Conservation (phyloP, 2,113 vertebrate species). For the Falcunculus frontatus region DNA sequence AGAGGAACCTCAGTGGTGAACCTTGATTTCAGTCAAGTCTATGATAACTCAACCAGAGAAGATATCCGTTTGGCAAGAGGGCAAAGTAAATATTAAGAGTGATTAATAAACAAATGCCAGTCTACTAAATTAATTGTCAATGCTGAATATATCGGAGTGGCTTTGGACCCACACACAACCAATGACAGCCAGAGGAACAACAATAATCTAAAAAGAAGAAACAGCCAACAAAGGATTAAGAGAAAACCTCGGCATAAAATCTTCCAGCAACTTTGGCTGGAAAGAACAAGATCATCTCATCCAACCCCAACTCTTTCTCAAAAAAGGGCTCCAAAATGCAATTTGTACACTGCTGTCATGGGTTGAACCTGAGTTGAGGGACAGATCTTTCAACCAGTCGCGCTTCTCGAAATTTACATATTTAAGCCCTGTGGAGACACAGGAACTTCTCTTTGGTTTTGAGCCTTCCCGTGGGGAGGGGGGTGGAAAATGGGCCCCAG, state of each 20-base stretch:
- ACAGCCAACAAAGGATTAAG: not conserved
- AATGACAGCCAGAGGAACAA: not conserved
- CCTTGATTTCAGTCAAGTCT: not conserved
- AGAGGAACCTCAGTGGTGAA: not conserved
- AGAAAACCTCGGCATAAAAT: not conserved
- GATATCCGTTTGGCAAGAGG: not conserved
- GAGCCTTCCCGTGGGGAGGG: too few relatives aligned
- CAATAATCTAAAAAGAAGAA: not conserved
- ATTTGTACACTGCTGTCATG: not conserved
- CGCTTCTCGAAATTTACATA: too few relatives aligned
- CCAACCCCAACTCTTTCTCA: not conserved
- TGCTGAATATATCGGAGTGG: not conserved
- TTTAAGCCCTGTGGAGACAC: too few relatives aligned
- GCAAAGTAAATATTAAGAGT: not conserved
- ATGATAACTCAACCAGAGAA: not conserved
- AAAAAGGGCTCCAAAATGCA: not conserved
- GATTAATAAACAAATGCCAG: not conserved
- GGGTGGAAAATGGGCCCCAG: too few relatives aligned
- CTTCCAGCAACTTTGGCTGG: not conserved
- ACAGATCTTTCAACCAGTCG: too few relatives aligned
- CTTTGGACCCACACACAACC: not conserved
- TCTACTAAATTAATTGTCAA: not conserved
- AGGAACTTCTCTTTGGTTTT: too few relatives aligned
- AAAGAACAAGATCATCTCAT: not conserved
- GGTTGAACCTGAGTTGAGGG: too few relatives aligned